phyloP scores from a whole-genome alignment of 2,113 vertebrate genomes.

The Telmatochromis sp. region DNA sequence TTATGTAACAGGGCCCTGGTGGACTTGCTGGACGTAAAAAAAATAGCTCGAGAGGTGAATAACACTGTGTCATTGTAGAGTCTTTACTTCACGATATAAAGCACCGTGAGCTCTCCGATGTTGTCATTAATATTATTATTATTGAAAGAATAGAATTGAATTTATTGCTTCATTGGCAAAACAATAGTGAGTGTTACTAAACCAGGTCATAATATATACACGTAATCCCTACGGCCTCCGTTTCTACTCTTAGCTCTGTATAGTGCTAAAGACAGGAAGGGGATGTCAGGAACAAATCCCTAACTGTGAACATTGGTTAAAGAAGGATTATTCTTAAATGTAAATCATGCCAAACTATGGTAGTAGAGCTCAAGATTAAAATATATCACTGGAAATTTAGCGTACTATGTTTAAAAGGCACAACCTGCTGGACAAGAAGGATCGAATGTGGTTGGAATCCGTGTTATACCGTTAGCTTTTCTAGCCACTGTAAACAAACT shows the following conservation, averaged over 20 bases:
- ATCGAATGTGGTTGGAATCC: not conserved
- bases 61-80: not conserved
- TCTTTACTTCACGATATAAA: not conserved
- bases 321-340: not conserved
- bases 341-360: not conserved
- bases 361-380: not conserved
- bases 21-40: not conserved
- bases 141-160: not conserved
- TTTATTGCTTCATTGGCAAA: not conserved
- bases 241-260: not conserved
- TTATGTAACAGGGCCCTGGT: not conserved
- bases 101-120: not conserved
- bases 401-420: not conserved
- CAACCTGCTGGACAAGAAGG: not conserved
- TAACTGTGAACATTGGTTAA: not conserved
- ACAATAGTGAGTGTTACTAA: not conserved
- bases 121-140: not conserved
- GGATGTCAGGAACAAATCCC: not conserved
- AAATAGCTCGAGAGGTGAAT: not conserved
- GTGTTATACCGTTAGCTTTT: not conserved
- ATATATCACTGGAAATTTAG: not conserved
- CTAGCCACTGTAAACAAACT: not conserved
- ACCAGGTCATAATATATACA: not conserved
- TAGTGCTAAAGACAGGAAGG: not conserved
- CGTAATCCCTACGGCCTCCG: not conserved